Evolutionary conservation across 2,797 vertebrate species (phyloP).

Genomic region (Tapera naevia): DNA sequence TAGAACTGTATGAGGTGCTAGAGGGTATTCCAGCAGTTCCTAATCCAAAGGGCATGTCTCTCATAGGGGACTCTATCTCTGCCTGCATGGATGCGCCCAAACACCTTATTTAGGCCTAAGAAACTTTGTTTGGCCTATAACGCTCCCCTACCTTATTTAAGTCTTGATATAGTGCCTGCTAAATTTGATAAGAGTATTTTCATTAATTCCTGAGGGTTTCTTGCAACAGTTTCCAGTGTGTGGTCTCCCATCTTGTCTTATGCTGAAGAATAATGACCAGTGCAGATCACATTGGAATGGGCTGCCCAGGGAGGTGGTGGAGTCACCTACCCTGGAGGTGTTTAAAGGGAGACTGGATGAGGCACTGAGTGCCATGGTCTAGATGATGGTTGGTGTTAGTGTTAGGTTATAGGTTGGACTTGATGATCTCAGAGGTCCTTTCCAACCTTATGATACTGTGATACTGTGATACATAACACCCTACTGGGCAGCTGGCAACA

Average conservation of each 20-base stretch:
- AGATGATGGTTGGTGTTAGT: no score
- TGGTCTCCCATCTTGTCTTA: neutral
- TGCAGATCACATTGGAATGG: no score
- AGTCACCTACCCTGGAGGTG: no score
- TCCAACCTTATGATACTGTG: no score
- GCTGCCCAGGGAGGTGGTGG: no score
- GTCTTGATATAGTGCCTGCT: neutral
- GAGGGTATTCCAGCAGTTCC: neutral
- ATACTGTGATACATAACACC: neutral
- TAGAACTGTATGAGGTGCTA: neutral
- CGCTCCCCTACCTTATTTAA: rapidly evolving
- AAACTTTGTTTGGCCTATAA: neutral
- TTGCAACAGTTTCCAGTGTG: neutral
- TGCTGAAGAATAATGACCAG: neutral
- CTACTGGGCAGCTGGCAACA: neutral
- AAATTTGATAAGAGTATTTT: neutral
- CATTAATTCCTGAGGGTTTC: neutral
- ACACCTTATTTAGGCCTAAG: neutral
- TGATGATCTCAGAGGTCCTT: no score
- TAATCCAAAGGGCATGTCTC: neutral
- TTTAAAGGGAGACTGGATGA: no score
- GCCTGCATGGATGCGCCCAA: neutral
- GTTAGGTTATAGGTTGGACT: no score
- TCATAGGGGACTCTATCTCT: neutral
- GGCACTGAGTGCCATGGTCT: no score